Conservation (phyloP, 2,797 vertebrate genomes). For the Eleutherodactylus coqui region DNA sequence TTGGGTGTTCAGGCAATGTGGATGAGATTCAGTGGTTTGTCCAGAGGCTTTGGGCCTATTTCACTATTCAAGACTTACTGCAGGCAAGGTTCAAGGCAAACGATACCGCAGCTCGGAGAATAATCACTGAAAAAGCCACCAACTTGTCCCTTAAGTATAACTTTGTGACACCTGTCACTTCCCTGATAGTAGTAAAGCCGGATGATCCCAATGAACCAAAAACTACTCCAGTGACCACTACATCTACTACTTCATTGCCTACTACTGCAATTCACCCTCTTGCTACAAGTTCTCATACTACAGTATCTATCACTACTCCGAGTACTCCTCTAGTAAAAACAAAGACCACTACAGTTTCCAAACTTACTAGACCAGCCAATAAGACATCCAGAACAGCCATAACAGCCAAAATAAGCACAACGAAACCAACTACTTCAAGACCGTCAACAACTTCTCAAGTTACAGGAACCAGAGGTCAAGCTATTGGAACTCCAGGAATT, state of each 20-base stretch:
- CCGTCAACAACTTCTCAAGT: not conserved
- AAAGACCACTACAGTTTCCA: not conserved
- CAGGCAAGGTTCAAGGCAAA: conserved; percentile 76
- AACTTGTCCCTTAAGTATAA: conserved; percentile 86
- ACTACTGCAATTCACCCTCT: not conserved
- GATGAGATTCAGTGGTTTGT: conserved; percentile 78
- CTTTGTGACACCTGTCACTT: conserved; percentile 87
- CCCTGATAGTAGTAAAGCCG: conserved; percentile 83
- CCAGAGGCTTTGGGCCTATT: conserved; percentile 84
- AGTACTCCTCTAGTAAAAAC: conserved; percentile 41
- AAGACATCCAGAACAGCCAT: conserved; percentile 41
- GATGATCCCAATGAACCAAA: conserved; percentile 65
- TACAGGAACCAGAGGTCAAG: conserved; percentile 27
- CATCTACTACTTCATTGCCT: conserved; percentile 5
- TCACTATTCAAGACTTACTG: conserved; percentile 85
- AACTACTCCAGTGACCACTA: conserved; percentile 3
- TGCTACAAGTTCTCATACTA: not conserved
- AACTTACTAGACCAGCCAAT: conserved; percentile 5
- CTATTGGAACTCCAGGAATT: not conserved
- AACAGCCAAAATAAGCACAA: not conserved
- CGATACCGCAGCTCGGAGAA: conserved; percentile 72
- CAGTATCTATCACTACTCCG: conserved; percentile 13
- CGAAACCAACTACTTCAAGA: not conserved
- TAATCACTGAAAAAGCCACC: conserved; percentile 82
- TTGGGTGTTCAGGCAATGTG: conserved; percentile 68